Conservation (phyloP, 2,113 vertebrate genomes). For the Platanista minor region DNA sequence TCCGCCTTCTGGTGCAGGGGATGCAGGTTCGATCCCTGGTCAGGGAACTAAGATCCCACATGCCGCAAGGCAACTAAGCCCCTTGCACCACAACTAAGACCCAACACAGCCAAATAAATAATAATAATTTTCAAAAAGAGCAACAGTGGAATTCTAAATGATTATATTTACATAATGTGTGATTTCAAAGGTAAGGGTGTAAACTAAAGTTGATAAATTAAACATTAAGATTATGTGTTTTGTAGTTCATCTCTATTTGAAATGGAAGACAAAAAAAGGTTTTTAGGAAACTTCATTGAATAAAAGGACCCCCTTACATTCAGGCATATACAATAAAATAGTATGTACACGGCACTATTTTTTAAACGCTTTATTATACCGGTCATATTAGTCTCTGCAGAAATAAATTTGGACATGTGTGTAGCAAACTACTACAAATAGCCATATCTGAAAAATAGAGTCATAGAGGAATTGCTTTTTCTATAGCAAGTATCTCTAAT, state of each 20-base stretch:
- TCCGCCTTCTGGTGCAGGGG: accelerated
- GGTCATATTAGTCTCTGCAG: background rate
- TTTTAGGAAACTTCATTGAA: background rate
- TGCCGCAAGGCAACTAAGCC: no score
- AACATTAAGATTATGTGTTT: background rate
- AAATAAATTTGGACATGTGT: background rate
- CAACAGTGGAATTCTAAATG: background rate
- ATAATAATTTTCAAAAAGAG: no score
- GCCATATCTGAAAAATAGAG: background rate
- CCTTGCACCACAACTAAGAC: no score
- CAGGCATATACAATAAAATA: background rate
- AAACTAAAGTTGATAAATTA: background rate
- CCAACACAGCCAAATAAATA: no score
- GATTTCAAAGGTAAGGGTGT: background rate
- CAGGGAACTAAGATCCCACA: no score
- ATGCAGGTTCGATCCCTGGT: no score
- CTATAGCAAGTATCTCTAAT: background rate
- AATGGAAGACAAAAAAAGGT: background rate
- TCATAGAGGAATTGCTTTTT: background rate
- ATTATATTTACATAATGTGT: background rate
- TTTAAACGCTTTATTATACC: background rate
- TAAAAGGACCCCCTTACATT: background rate
- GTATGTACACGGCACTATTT: background rate
- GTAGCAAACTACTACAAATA: background rate
- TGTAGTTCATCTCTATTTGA: background rate